Evolutionary conservation across 2,797 vertebrate species (phyloP).

Genomic region (Atherinosoma microstoma): DNA sequence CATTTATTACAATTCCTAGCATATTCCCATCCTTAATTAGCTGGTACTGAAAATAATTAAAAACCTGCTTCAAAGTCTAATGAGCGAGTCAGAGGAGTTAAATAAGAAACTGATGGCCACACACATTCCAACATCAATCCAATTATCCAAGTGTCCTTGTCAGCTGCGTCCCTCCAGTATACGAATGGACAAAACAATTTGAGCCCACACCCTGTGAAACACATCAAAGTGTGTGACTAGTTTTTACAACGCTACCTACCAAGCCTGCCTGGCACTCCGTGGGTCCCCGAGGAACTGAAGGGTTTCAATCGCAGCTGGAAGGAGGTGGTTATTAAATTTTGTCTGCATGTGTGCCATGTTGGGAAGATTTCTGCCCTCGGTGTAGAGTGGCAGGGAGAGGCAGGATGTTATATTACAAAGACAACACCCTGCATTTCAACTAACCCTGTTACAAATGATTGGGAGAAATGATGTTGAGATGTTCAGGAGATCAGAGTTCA

Average conservation of each 20-base stretch:
- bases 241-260: conserved; percentile 28
- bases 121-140: conserved; percentile 64
- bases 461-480: background rate
- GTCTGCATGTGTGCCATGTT: conserved; percentile 44
- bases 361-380: conserved; percentile 53
- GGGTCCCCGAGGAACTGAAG: background rate
- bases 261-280: background rate
- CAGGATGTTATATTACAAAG: conserved; percentile 18
- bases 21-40: conserved; percentile 66
- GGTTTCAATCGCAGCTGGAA: conserved; percentile 22
- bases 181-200: conserved; percentile 38
- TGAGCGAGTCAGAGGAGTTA: conserved; percentile 65
- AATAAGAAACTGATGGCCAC: conserved; percentile 56
- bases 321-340: conserved; percentile 35
- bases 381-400: conserved; percentile 16
- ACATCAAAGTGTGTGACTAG: conserved; percentile 38
- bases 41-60: conserved; percentile 65
- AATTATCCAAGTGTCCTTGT: conserved; percentile 66
- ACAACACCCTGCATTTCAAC: background rate
- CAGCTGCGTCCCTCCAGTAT: conserved; percentile 36
- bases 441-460: background rate
- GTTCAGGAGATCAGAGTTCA: background rate
- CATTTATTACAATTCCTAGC: conserved; percentile 59
- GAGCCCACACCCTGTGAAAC: conserved; percentile 24
- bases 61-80: conserved; percentile 60